phyloP scores from a whole-genome alignment of 2,797 vertebrate species.

The Cossypha dichroa region DNA sequence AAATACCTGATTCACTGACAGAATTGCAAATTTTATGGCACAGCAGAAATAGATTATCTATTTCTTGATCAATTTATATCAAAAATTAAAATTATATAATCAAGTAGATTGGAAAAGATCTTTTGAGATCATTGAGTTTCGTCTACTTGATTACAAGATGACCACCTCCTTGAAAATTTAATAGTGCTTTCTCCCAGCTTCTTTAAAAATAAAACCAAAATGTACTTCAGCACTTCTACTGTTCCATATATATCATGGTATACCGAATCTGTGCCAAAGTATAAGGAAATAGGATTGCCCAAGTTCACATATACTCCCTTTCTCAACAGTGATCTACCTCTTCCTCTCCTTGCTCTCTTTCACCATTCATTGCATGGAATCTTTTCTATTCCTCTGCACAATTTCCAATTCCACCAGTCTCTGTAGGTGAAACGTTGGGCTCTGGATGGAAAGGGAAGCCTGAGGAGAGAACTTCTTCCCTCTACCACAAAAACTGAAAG shows the following conservation, averaged over 20 bases:
- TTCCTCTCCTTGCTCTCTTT: neutral
- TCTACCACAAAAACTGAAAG: neutral
- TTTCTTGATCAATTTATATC: neutral
- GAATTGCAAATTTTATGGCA: neutral
- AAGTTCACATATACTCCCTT: neutral
- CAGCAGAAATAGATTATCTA: neutral
- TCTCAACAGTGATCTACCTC: neutral
- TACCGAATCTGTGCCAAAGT: neutral
- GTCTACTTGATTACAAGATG: neutral
- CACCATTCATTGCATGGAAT: neutral
- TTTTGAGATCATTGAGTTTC: neutral
- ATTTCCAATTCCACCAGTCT: neutral
- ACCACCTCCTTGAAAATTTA: neutral
- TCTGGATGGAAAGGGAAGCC: neutral
- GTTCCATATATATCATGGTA: accelerated
- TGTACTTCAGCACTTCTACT: neutral
- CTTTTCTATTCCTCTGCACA: neutral
- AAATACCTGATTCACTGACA: neutral
- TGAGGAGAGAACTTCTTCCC: neutral
- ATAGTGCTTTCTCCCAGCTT: neutral
- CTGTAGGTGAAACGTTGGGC: neutral
- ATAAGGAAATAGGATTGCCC: neutral
- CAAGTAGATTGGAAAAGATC: neutral
- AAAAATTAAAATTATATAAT: neutral
- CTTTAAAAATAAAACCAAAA: neutral